A percentile compares a stretch with the other conserved stretches of the same genome.
These are phyloP conservation scores for Hassar affinis DNA, from an alignment of 2,113 vertebrate species.

Conservation along the genomic window DNA sequence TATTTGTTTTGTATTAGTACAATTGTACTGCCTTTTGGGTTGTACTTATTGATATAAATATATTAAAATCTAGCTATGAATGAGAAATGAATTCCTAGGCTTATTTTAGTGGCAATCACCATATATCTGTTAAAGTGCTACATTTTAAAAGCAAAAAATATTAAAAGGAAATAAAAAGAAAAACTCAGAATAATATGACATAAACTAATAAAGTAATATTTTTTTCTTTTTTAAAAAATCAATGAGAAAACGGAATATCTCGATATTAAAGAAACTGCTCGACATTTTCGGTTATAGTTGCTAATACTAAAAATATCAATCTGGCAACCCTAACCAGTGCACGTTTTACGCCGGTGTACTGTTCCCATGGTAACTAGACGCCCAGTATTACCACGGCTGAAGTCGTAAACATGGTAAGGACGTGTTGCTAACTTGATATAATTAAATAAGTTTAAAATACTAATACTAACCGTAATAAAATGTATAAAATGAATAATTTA, in stretches of 20 bases:
- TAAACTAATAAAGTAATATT: neutral
- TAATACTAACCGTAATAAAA: neutral
- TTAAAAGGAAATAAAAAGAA: neutral
- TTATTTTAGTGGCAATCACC: too few relatives aligned
- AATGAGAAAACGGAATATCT: neutral
- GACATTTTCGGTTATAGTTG: neutral
- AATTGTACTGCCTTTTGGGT: too few relatives aligned
- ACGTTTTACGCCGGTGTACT: too few relatives aligned
- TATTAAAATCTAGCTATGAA: too few relatives aligned
- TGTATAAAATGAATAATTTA: neutral
- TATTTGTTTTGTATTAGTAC: too few relatives aligned
- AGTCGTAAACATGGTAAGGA: slow-evolving; percentile 39
- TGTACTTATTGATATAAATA: too few relatives aligned
- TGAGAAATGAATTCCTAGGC: too few relatives aligned
- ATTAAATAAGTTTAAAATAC: neutral
- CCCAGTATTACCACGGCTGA: neutral
- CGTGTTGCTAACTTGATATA: neutral
- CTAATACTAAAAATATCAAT: neutral
- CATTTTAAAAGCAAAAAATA: too few relatives aligned
- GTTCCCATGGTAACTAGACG: slow-evolving; percentile 30
- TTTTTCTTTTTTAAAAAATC: too few relatives aligned
- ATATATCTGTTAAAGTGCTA: neutral
- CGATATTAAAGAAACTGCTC: neutral
- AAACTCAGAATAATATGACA: neutral
- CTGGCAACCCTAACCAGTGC: neutral